phyloP scores from a whole-genome alignment of 2,888 invertebrate genomes.

The Steinernema hermaphroditum region DNA sequence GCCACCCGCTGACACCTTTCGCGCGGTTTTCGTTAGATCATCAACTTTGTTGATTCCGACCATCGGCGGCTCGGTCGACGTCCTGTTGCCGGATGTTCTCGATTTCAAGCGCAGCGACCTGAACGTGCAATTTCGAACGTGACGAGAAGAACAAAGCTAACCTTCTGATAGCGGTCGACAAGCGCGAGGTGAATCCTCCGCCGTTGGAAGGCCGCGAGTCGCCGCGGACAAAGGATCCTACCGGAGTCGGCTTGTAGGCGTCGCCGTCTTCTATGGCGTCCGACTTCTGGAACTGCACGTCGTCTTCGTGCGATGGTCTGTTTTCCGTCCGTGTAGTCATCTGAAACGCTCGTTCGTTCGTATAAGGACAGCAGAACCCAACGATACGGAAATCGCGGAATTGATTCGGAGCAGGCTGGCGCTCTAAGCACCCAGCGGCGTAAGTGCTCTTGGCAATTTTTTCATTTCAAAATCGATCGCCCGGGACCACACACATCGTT shows the following conservation, averaged over 20 bases:
- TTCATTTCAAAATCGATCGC: too few relatives aligned
- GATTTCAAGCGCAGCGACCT: background rate
- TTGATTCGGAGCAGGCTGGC: too few relatives aligned
- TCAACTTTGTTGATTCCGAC: slow-evolving; percentile 9
- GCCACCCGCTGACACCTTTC: slow-evolving; percentile 29
- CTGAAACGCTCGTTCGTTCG: background rate
- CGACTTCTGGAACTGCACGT: background rate
- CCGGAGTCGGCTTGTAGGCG: background rate
- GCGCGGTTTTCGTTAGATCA: background rate
- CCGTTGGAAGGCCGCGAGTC: background rate
- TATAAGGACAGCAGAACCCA: too few relatives aligned
- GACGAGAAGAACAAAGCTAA: background rate
- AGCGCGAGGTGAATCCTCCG: background rate
- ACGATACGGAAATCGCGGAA: too few relatives aligned
- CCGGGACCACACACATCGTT: too few relatives aligned
- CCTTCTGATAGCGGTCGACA: slow-evolving; percentile 4
- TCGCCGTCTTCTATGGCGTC: background rate
- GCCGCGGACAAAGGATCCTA: background rate
- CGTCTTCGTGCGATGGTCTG: background rate
- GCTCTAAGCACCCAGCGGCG: too few relatives aligned
- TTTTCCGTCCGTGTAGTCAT: background rate
- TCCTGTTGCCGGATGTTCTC: background rate
- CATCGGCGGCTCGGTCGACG: background rate
- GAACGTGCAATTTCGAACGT: background rate
- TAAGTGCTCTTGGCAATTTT: too few relatives aligned